phyloP scores from a whole-genome alignment of 2,888 invertebrate species.

The Amphipyra tragopoginis region DNA sequence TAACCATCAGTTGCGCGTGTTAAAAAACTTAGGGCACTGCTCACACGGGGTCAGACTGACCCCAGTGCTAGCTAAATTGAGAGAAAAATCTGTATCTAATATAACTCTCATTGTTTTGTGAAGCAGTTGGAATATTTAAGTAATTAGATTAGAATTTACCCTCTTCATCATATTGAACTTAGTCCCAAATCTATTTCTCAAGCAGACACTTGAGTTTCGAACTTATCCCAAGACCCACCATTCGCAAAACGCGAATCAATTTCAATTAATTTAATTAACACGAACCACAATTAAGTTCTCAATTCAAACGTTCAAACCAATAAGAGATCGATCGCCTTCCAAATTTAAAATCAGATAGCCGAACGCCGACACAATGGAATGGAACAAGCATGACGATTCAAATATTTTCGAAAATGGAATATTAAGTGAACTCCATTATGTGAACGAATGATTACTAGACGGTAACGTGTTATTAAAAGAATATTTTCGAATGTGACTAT shows the following conservation, averaged over 20 bases:
- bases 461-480: conserved; percentile 84
- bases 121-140: not conserved
- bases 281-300: conserved; percentile 70
- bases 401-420: conserved; percentile 89
- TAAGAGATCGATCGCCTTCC: conserved; percentile 85
- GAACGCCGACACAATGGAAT: conserved; percentile 84
- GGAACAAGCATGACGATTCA: conserved; percentile 88
- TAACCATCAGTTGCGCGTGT: no score
- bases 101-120: not conserved
- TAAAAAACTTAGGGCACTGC: no score
- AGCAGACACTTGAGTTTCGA: conserved; percentile 16
- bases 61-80: not conserved
- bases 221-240: conserved; percentile 28
- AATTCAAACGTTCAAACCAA: conserved; percentile 78
- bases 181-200: conserved; percentile 17
- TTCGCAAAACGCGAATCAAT: conserved; percentile 36
- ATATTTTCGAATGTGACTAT: conserved; percentile 56
- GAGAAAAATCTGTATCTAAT: not conserved
- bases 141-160: conserved; percentile 21
- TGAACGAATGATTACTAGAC: conserved; percentile 83
- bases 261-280: conserved; percentile 70
- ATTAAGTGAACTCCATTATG: conserved; percentile 88
- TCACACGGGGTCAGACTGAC: no score
- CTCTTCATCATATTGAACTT: conserved; percentile 15
- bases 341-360: conserved; percentile 87